phyloP scores from a whole-genome alignment of 2,888 invertebrate species.

The Synergus itoensis region DNA sequence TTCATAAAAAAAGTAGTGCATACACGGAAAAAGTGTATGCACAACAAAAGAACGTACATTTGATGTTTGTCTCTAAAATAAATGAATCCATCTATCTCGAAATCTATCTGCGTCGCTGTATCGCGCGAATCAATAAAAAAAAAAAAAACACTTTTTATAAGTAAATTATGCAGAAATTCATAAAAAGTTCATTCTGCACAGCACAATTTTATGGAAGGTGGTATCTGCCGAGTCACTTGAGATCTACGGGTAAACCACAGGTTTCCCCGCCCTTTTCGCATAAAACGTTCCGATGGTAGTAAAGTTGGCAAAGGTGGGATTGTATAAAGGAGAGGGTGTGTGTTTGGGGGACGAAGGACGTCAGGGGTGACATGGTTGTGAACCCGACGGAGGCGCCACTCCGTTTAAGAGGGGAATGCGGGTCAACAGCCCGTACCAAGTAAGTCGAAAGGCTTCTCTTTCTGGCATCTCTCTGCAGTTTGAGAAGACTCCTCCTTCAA shows the following conservation, averaged over 20 bases:
- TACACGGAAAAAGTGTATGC: no score
- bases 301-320: conserved; percentile 19
- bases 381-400: conserved; percentile 38
- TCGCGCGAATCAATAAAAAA: neutral
- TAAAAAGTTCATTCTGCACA: neutral
- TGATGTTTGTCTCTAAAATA: no score
- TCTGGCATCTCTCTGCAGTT: conserved; percentile 27
- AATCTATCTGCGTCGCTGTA: neutral
- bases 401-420: conserved; percentile 52
- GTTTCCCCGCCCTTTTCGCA: neutral
- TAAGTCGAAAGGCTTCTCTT: conserved; percentile 42
- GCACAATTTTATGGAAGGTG: neutral
- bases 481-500: conserved; percentile 21
- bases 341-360: neutral
- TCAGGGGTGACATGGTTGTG: conserved; percentile 36
- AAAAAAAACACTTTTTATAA: no score
- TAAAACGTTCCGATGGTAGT: conserved; percentile 34
- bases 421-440: conserved; percentile 63
- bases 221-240: neutral
- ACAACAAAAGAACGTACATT: no score
- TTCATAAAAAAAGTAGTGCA: no score
- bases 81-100: no score
- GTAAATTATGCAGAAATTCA: neutral
- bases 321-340: conserved; percentile 8
- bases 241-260: neutral